phyloP scores from a whole-genome alignment of 1,140 invertebrate species.

The Drosophila arizonae region DNA sequence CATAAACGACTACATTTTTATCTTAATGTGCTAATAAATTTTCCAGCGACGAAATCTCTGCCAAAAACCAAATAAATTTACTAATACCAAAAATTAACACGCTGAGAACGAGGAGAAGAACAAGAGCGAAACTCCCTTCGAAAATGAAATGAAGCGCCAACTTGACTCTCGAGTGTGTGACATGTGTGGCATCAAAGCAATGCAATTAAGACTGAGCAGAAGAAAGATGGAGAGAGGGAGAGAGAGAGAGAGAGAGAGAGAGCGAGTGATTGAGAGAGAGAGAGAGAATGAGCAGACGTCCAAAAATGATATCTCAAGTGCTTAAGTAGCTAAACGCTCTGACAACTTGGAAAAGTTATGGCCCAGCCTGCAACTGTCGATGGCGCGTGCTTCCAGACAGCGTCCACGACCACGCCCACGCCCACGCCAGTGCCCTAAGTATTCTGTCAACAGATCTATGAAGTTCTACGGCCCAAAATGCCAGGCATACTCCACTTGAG shows the following conservation, averaged over 20 bases:
- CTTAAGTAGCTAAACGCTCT: conserved; percentile 77
- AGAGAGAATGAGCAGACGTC: conserved; percentile 8
- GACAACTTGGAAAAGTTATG: conserved; percentile 72
- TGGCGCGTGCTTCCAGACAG: conserved; percentile 61
- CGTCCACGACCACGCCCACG: conserved; percentile 34
- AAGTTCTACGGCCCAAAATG: neutral
- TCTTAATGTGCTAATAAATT: conserved; percentile 81
- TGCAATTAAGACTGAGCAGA: conserved; percentile 62
- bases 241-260: neutral
- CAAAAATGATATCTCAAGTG: conserved; percentile 70
- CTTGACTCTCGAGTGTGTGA: conserved; percentile 61
- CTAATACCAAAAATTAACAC: conserved; percentile 75
- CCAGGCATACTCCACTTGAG: conserved; percentile 58
- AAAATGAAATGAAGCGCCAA: conserved; percentile 73
- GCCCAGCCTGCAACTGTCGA: conserved; percentile 62
- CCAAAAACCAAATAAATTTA: conserved; percentile 81
- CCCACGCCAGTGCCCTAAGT: conserved; percentile 32
- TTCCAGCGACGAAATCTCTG: conserved; percentile 74
- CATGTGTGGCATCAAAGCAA: conserved; percentile 77
- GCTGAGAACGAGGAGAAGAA: conserved; percentile 8
- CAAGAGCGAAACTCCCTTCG: conserved; percentile 6
- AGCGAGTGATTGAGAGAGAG: no score
- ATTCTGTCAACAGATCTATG: conserved; percentile 62
- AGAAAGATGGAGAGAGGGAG: neutral
- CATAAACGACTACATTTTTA: conserved; percentile 81